Conservation (phyloP, 2,797 vertebrate species). For the Coregonus sp. region DNA sequence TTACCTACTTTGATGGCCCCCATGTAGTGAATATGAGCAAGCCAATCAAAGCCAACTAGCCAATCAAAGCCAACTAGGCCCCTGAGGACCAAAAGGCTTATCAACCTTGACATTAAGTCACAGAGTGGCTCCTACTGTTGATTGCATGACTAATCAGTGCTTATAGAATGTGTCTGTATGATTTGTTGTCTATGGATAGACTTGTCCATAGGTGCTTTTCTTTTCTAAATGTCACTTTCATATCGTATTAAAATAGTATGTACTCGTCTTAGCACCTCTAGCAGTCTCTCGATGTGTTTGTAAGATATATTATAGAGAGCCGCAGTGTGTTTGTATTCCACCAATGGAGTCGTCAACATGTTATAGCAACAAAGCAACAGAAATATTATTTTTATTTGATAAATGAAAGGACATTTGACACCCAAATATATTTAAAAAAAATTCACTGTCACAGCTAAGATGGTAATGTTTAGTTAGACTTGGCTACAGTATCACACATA, state of each 20-base stretch:
- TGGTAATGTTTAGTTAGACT: not conserved
- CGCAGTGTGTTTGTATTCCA: too few relatives aligned
- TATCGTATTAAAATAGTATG: too few relatives aligned
- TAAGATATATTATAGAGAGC: too few relatives aligned
- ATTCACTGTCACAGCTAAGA: too few relatives aligned
- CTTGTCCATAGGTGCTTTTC: not conserved
- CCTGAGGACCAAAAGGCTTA: conserved; percentile 26
- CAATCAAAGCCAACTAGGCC: conserved; percentile 35
- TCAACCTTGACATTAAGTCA: conserved; percentile 35
- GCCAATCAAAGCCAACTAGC: conserved; percentile 37
- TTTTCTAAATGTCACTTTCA: too few relatives aligned
- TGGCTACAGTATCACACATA: conserved; percentile 13
- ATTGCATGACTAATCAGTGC: conserved; percentile 34
- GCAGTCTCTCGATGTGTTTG: too few relatives aligned
- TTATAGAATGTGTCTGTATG: conserved; percentile 25
- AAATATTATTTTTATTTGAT: too few relatives aligned
- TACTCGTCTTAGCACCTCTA: too few relatives aligned
- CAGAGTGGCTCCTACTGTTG: conserved; percentile 30
- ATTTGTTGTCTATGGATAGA: conserved; percentile 24
- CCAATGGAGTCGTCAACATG: not conserved
- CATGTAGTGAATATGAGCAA: conserved; percentile 10
- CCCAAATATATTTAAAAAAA: too few relatives aligned
- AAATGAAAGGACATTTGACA: too few relatives aligned
- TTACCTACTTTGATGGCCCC: conserved; percentile 7
- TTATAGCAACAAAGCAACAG: not conserved